Base-by-base conservation (phyloP, 2,113 vertebrate species). In the Megaleporinus macrocephalus region DNA sequence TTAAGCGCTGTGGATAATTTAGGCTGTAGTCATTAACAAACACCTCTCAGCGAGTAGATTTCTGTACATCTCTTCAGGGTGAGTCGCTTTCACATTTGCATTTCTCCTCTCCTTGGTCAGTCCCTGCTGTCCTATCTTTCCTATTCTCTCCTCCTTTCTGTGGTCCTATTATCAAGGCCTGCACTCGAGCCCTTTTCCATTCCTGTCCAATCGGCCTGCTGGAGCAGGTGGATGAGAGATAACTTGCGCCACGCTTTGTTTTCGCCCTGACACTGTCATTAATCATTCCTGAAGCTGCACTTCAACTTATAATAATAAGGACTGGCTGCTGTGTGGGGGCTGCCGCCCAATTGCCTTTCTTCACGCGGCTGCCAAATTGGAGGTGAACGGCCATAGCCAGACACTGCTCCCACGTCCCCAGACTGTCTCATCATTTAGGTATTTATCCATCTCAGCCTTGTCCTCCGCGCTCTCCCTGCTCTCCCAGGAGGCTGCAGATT, bases 361-460 rank as follows among this genome's bases (percentile, higher is more conserved):
- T 95, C 93, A 94, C 94, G 92, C 91, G 95, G 94, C 96, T 96
- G 95, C 96, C 96, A 98, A 98, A 99, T 98, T 98, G 97, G 96
- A 98, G 97, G 97, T 96, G 96, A 99, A 95, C 94, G 95, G 95
- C 96, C 95, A 96, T 95, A 95, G 96, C 95, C 95, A 96, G 96
- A 95, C 93, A 93, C 94, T 95, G 95, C 94, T 96, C 96, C 96
- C 96, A 92, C 95, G 96, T 97, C 96, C 96, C 94, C 95, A 94
- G 95, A 96, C 96, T 96, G 96, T 97, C 97, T 98, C 98, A 98
- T 99, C 97, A 98, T 99, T 98, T 98, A 99, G 96, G 96, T 98
- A 98, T 98, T 99, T 99, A 99, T 99, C 97, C 97, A 97, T 97
- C 96, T 96, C 92, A 85, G 95, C 92, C 95, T 95, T 96, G 96